phyloP scores from a whole-genome alignment of 1,140 invertebrate genomes.

The Brachionus paranguensis region DNA sequence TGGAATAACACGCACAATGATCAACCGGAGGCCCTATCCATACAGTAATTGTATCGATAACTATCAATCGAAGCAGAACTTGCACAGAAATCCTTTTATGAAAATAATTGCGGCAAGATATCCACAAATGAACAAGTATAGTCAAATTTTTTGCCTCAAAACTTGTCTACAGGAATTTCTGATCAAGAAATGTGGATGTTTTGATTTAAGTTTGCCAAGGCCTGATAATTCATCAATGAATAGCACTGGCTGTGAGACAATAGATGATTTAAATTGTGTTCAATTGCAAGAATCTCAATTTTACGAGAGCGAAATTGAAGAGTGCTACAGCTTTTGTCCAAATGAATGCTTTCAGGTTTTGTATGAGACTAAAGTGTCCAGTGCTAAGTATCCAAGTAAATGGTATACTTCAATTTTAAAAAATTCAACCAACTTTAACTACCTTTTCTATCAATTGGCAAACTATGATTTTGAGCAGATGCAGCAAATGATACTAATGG shows the following conservation, averaged over 20 bases:
- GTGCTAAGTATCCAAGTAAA: neutral
- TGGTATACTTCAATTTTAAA: neutral
- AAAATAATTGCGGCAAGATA: neutral
- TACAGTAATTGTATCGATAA: conserved; percentile 12
- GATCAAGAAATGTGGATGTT: neutral
- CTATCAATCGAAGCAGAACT: neutral
- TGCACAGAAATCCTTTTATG: neutral
- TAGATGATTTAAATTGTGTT: neutral
- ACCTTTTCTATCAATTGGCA: neutral
- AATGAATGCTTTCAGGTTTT: neutral
- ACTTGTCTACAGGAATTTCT: neutral
- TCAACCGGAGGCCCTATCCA: neutral
- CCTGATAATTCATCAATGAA: neutral
- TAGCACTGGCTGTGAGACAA: neutral
- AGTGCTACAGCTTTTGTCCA: neutral
- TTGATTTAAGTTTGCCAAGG: neutral
- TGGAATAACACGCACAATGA: neutral
- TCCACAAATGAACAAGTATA: neutral
- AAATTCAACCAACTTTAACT: neutral
- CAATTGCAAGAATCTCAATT: neutral
- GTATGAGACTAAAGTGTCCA: neutral
- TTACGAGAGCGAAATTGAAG: neutral
- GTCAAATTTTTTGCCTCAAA: conserved; percentile 1
- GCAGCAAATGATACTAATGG: neutral
- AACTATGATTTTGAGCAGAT: neutral